phyloP scores from a whole-genome alignment of 2,888 invertebrate species.

The Lochmaea crataegi region DNA sequence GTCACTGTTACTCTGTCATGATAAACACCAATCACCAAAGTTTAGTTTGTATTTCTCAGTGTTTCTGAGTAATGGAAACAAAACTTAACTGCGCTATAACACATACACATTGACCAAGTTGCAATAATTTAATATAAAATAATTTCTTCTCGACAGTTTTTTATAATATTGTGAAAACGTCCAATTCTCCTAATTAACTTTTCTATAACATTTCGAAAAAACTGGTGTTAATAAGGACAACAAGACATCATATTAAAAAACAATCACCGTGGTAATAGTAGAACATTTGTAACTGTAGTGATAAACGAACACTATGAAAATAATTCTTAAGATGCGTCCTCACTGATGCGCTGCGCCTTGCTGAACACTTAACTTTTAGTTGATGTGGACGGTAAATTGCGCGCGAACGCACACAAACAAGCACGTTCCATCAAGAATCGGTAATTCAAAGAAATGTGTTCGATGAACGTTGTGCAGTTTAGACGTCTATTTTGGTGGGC shows the following conservation, averaged over 20 bases:
- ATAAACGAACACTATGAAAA: background rate
- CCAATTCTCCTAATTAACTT: constrained; percentile 23
- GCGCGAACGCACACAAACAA: too few relatives aligned
- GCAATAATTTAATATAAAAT: background rate
- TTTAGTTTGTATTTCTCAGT: constrained; percentile 47
- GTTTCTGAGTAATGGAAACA: constrained; percentile 40
- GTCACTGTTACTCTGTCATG: constrained; percentile 31
- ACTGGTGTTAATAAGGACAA: background rate
- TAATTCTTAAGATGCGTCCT: background rate
- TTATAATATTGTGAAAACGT: constrained; percentile 5
- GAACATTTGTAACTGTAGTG: background rate
- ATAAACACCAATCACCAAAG: constrained; percentile 35
- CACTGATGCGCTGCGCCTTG: too few relatives aligned
- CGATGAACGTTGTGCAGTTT: too few relatives aligned
- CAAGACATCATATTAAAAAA: background rate
- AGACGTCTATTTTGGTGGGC: too few relatives aligned
- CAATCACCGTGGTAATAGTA: background rate
- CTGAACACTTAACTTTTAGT: too few relatives aligned
- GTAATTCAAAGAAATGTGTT: too few relatives aligned
- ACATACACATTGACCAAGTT: constrained; percentile 26
- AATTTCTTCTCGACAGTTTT: background rate
- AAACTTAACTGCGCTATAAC: constrained; percentile 35
- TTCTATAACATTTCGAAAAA: background rate
- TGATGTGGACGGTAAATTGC: too few relatives aligned
- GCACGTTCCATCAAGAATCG: too few relatives aligned